These are phyloP conservation scores for Coenonympha arcania DNA, from an alignment of 2,888 invertebrate species.

Conservation along the genomic window DNA sequence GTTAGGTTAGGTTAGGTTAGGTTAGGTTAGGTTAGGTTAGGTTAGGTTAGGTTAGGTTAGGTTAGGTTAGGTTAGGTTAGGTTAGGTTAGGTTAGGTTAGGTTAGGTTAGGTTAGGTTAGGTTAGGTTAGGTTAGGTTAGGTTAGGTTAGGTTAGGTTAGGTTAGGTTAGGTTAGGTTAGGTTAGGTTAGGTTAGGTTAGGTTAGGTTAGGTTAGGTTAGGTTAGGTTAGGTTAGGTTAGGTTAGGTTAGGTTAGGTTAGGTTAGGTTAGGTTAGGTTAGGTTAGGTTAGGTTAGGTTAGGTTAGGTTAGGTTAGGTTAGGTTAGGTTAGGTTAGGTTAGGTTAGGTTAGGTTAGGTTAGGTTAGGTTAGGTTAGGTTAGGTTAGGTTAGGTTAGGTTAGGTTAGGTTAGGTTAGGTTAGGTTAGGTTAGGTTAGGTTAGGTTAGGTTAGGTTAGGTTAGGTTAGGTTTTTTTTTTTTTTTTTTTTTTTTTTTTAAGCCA, in stretches of 20 bases:
- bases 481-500: no score
- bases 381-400: slow-evolving; percentile 21
- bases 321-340: slow-evolving; percentile 24
- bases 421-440: slow-evolving; percentile 29
- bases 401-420: slow-evolving; percentile 26
- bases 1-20: background rate
- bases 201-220: slow-evolving; percentile 27
- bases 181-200: slow-evolving; percentile 9
- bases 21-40: background rate
- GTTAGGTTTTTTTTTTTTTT: no score
- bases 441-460: no score
- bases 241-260: slow-evolving; percentile 29
- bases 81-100: background rate
- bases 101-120: background rate
- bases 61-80: background rate
- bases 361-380: slow-evolving; percentile 24
- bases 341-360: slow-evolving; percentile 25
- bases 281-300: slow-evolving; percentile 22
- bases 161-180: background rate
- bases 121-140: background rate
- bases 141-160: background rate
- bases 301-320: slow-evolving; percentile 22
- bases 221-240: slow-evolving; percentile 30
- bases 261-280: slow-evolving; percentile 20
- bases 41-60: background rate